Percentiles rank a stretch among this genome's conserved stretches.
These are phyloP conservation scores for Ellobium chinense DNA, from an alignment of 2,888 invertebrate genomes.

Conservation along the genomic window DNA sequence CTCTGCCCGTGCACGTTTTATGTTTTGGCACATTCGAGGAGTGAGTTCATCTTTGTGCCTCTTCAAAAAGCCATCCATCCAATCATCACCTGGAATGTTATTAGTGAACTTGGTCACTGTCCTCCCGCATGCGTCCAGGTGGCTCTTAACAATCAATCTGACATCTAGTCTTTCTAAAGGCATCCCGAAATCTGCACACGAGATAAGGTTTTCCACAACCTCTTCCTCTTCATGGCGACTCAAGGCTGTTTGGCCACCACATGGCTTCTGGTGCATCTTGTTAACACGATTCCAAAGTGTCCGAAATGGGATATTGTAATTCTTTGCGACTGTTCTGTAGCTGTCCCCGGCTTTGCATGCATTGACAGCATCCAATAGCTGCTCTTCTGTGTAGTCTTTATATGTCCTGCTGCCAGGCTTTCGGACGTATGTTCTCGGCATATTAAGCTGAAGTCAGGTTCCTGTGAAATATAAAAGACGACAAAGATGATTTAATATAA, in stretches of 20 bases:
- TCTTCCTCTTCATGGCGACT: slow-evolving; percentile 23
- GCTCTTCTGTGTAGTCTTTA: background rate
- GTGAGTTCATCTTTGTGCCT: slow-evolving; percentile 4
- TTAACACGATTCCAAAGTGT: slow-evolving; percentile 21
- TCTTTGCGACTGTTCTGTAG: background rate
- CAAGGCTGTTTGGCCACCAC: slow-evolving; percentile 1
- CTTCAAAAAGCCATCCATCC: background rate
- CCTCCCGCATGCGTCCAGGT: background rate
- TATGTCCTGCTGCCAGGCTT: slow-evolving; percentile 2
- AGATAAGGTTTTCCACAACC: slow-evolving; percentile 6
- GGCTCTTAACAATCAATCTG: slow-evolving; percentile 18
- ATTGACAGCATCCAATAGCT: background rate
- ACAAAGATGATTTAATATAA: too few species aligned
- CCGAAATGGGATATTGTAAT: background rate
- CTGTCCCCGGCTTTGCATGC: background rate
- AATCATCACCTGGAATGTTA: slow-evolving; percentile 22
- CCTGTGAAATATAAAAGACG: background rate
- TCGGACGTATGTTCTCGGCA: slow-evolving; percentile 21
- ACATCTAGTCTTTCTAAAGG: slow-evolving; percentile 35
- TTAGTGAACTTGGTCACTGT: background rate
- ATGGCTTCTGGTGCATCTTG: slow-evolving; percentile 1
- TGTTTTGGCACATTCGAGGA: slow-evolving; percentile 24
- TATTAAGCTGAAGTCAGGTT: background rate
- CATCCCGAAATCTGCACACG: slow-evolving; percentile 40
- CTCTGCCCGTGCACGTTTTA: slow-evolving; percentile 7